Conservation (phyloP, 2,797 vertebrate species). For the Glossophaga mutica region DNA sequence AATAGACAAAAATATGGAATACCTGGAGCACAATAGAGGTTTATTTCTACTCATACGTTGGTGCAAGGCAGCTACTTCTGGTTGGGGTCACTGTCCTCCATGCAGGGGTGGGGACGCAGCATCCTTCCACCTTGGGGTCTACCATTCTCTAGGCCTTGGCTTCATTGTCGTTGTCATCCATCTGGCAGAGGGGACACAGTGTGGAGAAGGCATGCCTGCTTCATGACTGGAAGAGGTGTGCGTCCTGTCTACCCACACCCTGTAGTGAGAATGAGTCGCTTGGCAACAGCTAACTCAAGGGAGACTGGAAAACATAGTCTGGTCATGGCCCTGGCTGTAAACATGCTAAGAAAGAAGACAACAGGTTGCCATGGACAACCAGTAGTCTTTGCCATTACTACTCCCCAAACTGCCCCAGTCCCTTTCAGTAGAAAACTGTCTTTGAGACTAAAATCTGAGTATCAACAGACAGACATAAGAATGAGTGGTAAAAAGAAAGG, state of each 20-base stretch:
- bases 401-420: background rate
- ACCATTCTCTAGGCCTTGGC: background rate
- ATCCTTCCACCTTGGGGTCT: background rate
- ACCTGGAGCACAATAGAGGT: background rate
- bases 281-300: background rate
- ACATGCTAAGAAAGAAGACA: background rate
- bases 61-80: background rate
- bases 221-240: background rate
- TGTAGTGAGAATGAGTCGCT: background rate
- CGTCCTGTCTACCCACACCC: background rate
- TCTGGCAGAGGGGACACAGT: background rate
- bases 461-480: background rate
- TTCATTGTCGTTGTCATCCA: background rate
- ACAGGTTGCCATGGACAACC: background rate
- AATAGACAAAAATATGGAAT: background rate
- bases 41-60: background rate
- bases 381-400: background rate
- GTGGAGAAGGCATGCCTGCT: background rate
- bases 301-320: background rate
- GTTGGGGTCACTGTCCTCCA: background rate
- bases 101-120: background rate
- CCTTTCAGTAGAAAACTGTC: background rate
- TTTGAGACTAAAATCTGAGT: background rate
- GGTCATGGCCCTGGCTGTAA: background rate
- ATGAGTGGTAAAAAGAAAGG: background rate